phyloP scores from a whole-genome alignment of 2,797 vertebrate genomes.

The Sciaenops ocellatus region DNA sequence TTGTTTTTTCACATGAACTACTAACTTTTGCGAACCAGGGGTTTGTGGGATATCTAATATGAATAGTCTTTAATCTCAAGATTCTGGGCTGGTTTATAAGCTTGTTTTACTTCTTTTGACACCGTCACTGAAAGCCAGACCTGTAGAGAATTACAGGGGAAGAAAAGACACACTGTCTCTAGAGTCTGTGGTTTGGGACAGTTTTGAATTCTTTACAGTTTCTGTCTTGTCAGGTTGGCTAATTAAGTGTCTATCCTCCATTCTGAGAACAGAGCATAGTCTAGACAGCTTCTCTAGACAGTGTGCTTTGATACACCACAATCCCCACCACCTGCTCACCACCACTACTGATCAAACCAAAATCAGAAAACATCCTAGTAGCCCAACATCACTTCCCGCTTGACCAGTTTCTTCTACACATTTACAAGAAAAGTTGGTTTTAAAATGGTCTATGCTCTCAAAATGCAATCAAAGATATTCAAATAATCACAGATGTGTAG shows the following conservation, averaged over 20 bases:
- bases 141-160: slow-evolving; percentile 43
- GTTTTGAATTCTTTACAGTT: background rate
- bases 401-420: slow-evolving; percentile 14
- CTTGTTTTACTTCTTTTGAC: background rate
- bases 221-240: slow-evolving; percentile 14
- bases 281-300: slow-evolving; percentile 54
- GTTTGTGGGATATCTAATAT: slow-evolving; percentile 2
- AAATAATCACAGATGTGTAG: slow-evolving; percentile 63
- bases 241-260: slow-evolving; percentile 19
- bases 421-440: slow-evolving; percentile 6
- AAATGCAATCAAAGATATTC: slow-evolving; percentile 61
- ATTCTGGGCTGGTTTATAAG: background rate
- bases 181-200: slow-evolving; percentile 29
- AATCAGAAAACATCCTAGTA: slow-evolving; percentile 56
- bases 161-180: slow-evolving; percentile 64
- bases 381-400: slow-evolving; percentile 31
- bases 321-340: slow-evolving; percentile 58
- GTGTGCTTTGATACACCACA: slow-evolving; percentile 64
- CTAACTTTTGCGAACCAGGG: background rate
- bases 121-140: slow-evolving; percentile 75
- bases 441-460: slow-evolving; percentile 49
- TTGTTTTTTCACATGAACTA: slow-evolving; percentile 3
- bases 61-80: slow-evolving; percentile 16
- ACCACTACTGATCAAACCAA: slow-evolving; percentile 64
- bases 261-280: slow-evolving; percentile 7